Percentiles rank a stretch among this genome's conserved stretches.
Conservation (phyloP, 1,140 invertebrate species). For the Drosophila willistoni region DNA sequence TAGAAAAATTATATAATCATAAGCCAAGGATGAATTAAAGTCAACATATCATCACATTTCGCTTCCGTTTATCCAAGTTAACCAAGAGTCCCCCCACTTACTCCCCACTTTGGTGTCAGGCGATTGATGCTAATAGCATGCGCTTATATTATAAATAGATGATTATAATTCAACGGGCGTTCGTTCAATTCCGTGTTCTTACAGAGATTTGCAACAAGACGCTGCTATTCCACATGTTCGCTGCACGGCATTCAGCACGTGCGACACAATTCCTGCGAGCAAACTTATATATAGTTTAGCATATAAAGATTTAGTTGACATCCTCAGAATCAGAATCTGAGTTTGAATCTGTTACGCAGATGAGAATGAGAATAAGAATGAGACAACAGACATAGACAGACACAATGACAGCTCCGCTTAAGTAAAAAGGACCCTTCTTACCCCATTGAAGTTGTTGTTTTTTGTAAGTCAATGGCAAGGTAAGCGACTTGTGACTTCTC, state of each 20-base stretch:
- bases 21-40: too few relatives aligned
- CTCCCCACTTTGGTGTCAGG: background rate
- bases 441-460: conserved; percentile 11
- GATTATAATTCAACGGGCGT: conserved; percentile 68
- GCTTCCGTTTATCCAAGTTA: too few relatives aligned
- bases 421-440: background rate
- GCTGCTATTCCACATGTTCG: conserved; percentile 89
- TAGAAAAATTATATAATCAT: too few relatives aligned
- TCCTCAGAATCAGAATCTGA: background rate
- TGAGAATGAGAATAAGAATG: background rate
- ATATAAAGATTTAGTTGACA: conserved; percentile 57
- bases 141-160: conserved; percentile 23
- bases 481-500: conserved; percentile 60
- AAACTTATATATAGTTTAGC: conserved; percentile 89
- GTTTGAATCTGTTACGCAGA: background rate
- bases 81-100: too few relatives aligned
- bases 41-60: too few relatives aligned
- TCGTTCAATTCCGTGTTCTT: conserved; percentile 81
- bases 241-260: conserved; percentile 87
- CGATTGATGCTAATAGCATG: background rate
- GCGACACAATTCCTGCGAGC: conserved; percentile 90
- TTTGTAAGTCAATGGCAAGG: conserved; percentile 62
- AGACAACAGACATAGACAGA: background rate
- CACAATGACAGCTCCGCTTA: conserved; percentile 1
- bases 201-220: conserved; percentile 88